These are phyloP conservation scores for Drosophila lacertosa DNA, from an alignment of 1,140 invertebrate species.

Conservation along the genomic window DNA sequence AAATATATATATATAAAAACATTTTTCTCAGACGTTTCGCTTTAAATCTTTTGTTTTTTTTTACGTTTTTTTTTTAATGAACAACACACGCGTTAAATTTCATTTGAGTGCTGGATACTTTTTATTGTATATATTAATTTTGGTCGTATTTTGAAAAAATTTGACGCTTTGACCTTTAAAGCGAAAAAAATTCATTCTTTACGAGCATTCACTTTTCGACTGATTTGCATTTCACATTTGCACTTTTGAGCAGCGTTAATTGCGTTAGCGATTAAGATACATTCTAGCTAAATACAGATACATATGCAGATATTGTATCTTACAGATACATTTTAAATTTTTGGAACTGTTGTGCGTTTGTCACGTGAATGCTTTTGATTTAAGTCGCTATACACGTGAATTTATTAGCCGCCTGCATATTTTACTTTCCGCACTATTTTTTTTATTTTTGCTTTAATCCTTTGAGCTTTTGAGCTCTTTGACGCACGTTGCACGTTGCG, in stretches of 20 bases:
- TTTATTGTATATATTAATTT: constrained; percentile 22
- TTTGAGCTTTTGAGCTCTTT: constrained; percentile 36
- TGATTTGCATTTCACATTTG: constrained; percentile 50
- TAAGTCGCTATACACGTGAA: constrained; percentile 31
- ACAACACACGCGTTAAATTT: constrained; percentile 38
- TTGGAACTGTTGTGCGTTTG: too few relatives aligned
- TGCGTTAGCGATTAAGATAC: not conserved
- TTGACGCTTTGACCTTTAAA: constrained; percentile 64
- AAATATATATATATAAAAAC: constrained; percentile 20
- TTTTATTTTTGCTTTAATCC: constrained; percentile 26
- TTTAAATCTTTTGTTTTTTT: constrained; percentile 3
- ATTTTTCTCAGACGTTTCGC: constrained; percentile 3
- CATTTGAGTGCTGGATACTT: constrained; percentile 3
- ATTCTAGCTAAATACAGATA: constrained; percentile 5
- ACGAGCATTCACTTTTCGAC: constrained; percentile 26
- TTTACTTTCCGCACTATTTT: not conserved
- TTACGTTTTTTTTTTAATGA: constrained; percentile 20
- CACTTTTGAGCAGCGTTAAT: constrained; percentile 27
- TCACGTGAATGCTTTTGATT: constrained; percentile 55
- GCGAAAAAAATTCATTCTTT: constrained; percentile 14
- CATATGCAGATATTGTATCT: constrained; percentile 11
- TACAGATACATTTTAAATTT: constrained; percentile 25
- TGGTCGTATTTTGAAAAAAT: constrained; percentile 12
- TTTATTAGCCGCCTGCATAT: constrained; percentile 15
- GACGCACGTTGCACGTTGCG: constrained; percentile 18